A percentile compares a stretch with the other conserved stretches of the same genome.
These are phyloP conservation scores for Callimorpha dominula DNA, from an alignment of 2,888 invertebrate genomes.

Conservation along the genomic window DNA sequence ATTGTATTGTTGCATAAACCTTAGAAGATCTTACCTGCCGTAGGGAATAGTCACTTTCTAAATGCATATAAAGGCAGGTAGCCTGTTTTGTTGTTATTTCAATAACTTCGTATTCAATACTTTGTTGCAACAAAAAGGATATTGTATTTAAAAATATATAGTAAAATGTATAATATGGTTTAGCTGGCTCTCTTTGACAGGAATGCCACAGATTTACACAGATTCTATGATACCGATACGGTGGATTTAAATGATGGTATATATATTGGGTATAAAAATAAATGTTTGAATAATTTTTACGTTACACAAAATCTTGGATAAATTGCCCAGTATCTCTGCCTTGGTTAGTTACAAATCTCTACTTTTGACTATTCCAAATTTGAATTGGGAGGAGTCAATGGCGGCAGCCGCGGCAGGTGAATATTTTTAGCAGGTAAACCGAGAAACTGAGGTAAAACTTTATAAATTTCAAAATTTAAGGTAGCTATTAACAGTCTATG, in stretches of 20 bases:
- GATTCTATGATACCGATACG: too few species aligned
- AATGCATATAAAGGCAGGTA: slow-evolving; percentile 5
- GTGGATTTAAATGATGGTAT: too few species aligned
- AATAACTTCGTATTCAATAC: not conserved
- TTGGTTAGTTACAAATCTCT: not conserved
- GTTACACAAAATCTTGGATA: too few species aligned
- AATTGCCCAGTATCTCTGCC: too few species aligned
- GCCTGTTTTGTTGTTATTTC: not conserved
- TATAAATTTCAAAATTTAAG: not conserved
- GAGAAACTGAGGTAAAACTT: not conserved
- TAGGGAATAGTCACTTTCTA: slow-evolving; percentile 3
- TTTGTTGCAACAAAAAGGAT: not conserved
- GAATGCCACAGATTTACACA: not conserved
- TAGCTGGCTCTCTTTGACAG: not conserved
- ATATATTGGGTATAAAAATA: too few species aligned
- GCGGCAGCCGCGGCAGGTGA: rapidly evolving
- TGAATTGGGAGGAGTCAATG: not conserved
- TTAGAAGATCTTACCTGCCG: not conserved
- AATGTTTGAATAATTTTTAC: too few species aligned
- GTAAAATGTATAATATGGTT: not conserved
- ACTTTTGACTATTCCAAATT: not conserved
- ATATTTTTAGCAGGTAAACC: not conserved
- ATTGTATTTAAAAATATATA: not conserved
- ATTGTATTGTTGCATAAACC: not conserved
- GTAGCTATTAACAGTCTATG: not conserved